Conservation (phyloP, 2,888 invertebrate species). For the Apotomis turbidana region DNA sequence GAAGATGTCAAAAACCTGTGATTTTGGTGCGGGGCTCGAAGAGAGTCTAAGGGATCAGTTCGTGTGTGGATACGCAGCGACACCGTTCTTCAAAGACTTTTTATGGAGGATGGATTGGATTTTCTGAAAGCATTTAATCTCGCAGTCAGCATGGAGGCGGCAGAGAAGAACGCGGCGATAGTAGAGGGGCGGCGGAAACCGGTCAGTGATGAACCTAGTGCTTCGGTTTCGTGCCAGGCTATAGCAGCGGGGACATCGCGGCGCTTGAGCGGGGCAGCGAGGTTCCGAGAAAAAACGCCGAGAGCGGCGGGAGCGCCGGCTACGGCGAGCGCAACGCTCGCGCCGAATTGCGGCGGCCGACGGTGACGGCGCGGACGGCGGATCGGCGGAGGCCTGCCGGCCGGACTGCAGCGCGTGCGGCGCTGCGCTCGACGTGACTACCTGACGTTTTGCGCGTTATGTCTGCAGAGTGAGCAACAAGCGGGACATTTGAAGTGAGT, state of each 20-base stretch:
- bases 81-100: constrained; percentile 12
- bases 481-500: constrained; percentile 1
- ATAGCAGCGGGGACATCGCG: not conserved
- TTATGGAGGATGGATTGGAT: constrained; percentile 35
- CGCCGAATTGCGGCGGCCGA: not conserved
- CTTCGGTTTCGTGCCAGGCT: not conserved
- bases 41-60: not conserved
- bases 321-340: not conserved
- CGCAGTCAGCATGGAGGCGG: constrained; percentile 42
- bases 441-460: too few relatives aligned
- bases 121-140: constrained; percentile 36
- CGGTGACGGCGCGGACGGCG: too few relatives aligned
- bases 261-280: too few relatives aligned
- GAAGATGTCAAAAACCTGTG: not conserved
- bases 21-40: not conserved
- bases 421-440: too few relatives aligned
- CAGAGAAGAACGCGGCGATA: constrained; percentile 40
- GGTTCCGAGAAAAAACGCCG: not conserved
- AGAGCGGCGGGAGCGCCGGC: not conserved
- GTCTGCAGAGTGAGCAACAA: constrained; percentile 24
- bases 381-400: too few relatives aligned
- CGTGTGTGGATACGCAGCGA: not conserved
- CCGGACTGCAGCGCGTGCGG: constrained; percentile 17
- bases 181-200: constrained; percentile 6
- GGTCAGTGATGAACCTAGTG: too few relatives aligned